Evolutionary conservation across 2,888 invertebrate genomes (phyloP).

Genomic region (Drepanosiphum platanoidis): DNA sequence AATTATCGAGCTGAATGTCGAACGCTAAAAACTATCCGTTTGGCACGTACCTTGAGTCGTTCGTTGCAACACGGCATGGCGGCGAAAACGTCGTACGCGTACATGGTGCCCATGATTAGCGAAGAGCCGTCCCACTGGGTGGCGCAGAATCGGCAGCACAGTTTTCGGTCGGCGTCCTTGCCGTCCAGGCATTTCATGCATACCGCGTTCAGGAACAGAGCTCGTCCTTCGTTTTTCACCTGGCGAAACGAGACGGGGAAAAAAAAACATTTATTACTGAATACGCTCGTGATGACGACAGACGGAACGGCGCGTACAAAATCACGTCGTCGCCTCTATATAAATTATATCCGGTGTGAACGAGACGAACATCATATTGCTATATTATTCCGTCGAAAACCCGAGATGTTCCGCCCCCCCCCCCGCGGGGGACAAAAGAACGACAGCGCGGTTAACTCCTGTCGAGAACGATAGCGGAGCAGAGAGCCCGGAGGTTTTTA

Average conservation of each 20-base stretch:
- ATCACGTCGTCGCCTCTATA: no score
- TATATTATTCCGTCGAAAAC: no score
- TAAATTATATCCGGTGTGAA: no score
- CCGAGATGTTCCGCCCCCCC: not conserved
- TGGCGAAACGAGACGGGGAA: conserved; percentile 68
- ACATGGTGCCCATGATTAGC: conserved; percentile 95
- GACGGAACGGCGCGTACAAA: not conserved
- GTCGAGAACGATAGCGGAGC: not conserved
- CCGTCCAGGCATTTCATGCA: conserved; percentile 95
- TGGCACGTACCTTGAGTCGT: conserved; percentile 80
- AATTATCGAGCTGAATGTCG: no score
- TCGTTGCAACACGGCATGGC: conserved; percentile 96
- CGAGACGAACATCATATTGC: no score
- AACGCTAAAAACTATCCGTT: no score
- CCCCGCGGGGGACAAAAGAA: not conserved
- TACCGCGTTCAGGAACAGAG: conserved; percentile 90
- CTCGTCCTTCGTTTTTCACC: conserved; percentile 91
- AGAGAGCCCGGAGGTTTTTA: not conserved
- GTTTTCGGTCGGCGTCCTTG: conserved; percentile 77
- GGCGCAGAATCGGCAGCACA: conserved; percentile 85
- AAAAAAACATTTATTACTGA: not conserved
- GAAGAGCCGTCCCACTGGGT: conserved; percentile 93
- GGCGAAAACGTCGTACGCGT: conserved; percentile 97
- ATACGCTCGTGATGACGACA: not conserved
- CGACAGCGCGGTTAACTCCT: not conserved